Percentiles rank a stretch among this genome's conserved stretches.
phyloP scores from a whole-genome alignment of 2,113 vertebrate genomes.

The Terrapene triunguis region DNA sequence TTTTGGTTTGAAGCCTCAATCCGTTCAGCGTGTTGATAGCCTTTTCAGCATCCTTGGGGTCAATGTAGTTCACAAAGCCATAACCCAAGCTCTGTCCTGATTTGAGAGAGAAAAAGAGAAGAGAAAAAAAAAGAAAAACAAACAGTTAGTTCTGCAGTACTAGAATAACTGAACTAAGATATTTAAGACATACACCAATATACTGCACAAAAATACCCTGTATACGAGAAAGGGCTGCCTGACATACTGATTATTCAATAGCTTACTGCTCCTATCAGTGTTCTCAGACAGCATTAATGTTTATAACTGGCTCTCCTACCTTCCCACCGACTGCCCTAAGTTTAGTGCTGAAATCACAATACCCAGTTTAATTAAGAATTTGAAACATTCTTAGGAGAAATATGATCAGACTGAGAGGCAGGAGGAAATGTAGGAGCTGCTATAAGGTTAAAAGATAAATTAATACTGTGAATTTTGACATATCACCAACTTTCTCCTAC shows the following conservation, averaged over 20 bases:
- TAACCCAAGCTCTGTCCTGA: slow-evolving; percentile 97
- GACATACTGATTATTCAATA: neutral
- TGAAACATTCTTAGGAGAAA: neutral
- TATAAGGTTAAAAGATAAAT: neutral
- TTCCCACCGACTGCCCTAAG: neutral
- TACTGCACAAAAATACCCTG: neutral
- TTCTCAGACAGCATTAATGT: neutral
- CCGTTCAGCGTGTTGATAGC: slow-evolving; percentile 98
- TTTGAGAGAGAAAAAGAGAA: slow-evolving; percentile 45
- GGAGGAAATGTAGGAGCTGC: neutral
- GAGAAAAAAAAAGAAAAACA: slow-evolving; percentile 19
- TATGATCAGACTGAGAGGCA: neutral
- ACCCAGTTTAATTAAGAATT: neutral
- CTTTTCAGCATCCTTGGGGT: slow-evolving; percentile 97
- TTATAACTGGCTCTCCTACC: neutral
- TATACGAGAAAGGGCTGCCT: rapidly evolving
- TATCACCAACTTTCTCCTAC: neutral
- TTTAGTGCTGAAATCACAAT: neutral
- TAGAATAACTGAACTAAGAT: neutral
- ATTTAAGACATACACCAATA: neutral
- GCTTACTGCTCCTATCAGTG: rapidly evolving
- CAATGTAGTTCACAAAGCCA: slow-evolving; percentile 98
- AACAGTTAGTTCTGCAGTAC: slow-evolving; percentile 25
- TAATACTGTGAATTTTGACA: neutral
- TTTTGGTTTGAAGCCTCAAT: slow-evolving; percentile 99